A percentile compares a stretch with the other conserved stretches of the same genome.
phyloP scores from a whole-genome alignment of 2,888 invertebrate species.

The Dryobota labecula region DNA sequence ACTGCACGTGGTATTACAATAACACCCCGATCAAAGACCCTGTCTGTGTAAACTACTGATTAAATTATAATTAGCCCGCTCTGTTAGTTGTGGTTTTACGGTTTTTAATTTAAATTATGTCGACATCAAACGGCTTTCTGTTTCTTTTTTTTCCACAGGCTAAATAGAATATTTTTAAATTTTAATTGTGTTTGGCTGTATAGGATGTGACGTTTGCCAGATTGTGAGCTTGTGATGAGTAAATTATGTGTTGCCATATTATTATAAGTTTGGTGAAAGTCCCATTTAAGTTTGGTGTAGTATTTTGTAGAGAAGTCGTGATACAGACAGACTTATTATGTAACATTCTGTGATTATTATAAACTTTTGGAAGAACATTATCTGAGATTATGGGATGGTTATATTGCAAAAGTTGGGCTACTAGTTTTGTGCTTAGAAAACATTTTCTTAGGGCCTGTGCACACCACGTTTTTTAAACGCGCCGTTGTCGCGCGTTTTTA shows the following conservation, averaged over 20 bases:
- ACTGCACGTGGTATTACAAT: conserved; percentile 81
- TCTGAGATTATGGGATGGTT: conserved; percentile 47
- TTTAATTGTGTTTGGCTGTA: background rate
- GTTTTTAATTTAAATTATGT: conserved; percentile 45
- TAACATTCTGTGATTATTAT: conserved; percentile 49
- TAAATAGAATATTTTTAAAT: background rate
- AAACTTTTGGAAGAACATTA: conserved; percentile 47
- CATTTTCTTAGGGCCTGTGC: too few relatives aligned
- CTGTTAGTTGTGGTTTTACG: conserved; percentile 60
- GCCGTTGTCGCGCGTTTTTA: too few relatives aligned
- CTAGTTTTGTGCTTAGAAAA: conserved; percentile 10
- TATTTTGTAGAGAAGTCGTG: conserved; percentile 35
- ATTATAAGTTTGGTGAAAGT: conserved; percentile 44
- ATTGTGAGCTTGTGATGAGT: conserved; percentile 12
- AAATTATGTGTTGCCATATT: conserved; percentile 36
- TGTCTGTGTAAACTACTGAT: conserved; percentile 71
- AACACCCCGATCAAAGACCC: conserved; percentile 85
- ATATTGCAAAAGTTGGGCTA: conserved; percentile 37
- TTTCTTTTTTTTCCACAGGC: conserved; percentile 11
- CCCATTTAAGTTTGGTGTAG: conserved; percentile 47
- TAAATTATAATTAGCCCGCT: conserved; percentile 72
- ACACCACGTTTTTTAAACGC: too few relatives aligned
- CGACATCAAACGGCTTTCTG: conserved; percentile 36
- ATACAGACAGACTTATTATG: conserved; percentile 22
- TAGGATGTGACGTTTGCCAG: conserved; percentile 25